phyloP scores from a whole-genome alignment of 2,113 vertebrate species.

The Irena cyanogastra region DNA sequence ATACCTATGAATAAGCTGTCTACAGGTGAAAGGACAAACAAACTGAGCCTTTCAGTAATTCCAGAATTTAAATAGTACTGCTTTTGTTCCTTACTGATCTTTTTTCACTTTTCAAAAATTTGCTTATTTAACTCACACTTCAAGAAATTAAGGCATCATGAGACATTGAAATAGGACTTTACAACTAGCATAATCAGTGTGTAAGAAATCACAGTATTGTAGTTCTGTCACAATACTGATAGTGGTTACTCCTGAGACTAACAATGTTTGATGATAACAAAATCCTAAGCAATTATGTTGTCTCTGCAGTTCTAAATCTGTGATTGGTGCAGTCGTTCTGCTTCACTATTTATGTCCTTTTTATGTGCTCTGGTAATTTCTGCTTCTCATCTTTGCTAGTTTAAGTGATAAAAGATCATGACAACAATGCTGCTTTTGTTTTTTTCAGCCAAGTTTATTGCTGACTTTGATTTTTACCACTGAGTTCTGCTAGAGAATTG shows the following conservation, averaged over 20 bases:
- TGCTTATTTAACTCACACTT: rapidly evolving
- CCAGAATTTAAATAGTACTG: background rate
- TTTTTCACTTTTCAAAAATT: background rate
- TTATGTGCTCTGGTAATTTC: background rate
- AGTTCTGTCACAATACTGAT: background rate
- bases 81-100: background rate
- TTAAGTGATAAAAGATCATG: background rate
- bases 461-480: background rate
- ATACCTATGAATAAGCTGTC: background rate
- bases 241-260: background rate
- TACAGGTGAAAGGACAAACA: background rate
- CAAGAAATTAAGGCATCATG: background rate
- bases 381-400: background rate
- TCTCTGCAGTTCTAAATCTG: background rate
- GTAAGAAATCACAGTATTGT: background rate
- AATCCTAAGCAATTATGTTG: background rate
- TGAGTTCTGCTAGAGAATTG: background rate
- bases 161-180: background rate
- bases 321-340: background rate
- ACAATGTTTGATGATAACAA: background rate
- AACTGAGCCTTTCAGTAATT: background rate
- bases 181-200: background rate
- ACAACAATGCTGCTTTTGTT: background rate
- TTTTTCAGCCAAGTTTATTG: background rate
- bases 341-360: background rate